phyloP scores from a whole-genome alignment of 2,113 vertebrate species.

The Polypterus senegalus region DNA sequence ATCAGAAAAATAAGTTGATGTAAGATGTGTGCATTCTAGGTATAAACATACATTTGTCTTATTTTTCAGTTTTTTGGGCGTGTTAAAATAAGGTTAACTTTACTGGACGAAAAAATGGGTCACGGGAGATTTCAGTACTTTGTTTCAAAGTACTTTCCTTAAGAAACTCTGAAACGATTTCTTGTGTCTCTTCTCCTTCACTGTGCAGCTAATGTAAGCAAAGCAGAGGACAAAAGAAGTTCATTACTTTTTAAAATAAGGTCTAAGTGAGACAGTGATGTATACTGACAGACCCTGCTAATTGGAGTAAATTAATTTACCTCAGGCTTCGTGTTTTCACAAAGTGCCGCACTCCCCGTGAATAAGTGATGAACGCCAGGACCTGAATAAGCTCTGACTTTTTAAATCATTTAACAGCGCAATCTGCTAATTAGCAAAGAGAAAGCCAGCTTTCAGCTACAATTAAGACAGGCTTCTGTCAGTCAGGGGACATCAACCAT shows the following conservation, averaged over 20 bases:
- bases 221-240: constrained; percentile 42
- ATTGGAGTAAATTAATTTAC: constrained; percentile 65
- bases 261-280: constrained; percentile 39
- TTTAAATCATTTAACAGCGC: constrained; percentile 66
- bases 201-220: constrained; percentile 34
- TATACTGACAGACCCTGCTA: constrained; percentile 52
- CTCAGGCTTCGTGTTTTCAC: constrained; percentile 44
- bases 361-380: constrained; percentile 58
- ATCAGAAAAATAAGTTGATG: no score
- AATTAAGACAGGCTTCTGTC: constrained; percentile 49
- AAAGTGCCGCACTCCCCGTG: constrained; percentile 36
- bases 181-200: constrained; percentile 30
- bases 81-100: no score
- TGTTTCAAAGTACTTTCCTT: not conserved
- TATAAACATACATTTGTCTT: no score
- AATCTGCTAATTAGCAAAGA: constrained; percentile 62
- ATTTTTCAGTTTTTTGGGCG: no score
- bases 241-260: constrained; percentile 42
- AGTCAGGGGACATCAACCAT: constrained; percentile 26
- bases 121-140: not conserved
- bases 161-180: not conserved
- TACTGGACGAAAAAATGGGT: not conserved
- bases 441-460: constrained; percentile 54
- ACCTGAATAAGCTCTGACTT: constrained; percentile 45
- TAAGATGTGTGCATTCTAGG: no score